Evolutionary conservation across 2,888 invertebrate species (phyloP).

Genomic region (Ophion costatus): DNA sequence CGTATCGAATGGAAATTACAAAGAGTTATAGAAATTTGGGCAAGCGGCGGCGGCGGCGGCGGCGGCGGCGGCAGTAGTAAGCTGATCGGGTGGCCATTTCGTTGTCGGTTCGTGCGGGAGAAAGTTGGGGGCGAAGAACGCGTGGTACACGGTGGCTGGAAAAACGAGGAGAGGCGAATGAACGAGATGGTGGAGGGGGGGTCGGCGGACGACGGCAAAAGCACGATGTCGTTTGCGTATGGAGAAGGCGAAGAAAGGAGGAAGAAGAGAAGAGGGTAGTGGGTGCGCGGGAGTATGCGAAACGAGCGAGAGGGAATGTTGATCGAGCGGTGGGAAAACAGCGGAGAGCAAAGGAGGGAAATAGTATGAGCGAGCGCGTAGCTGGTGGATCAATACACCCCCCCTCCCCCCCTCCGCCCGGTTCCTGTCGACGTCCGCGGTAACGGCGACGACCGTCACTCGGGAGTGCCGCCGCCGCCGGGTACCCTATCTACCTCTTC

Average conservation of each 20-base stretch:
- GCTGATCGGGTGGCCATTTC: too few relatives aligned
- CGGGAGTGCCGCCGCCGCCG: conserved; percentile 70
- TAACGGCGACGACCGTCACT: conserved; percentile 65
- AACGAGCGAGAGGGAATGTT: conserved; percentile 30
- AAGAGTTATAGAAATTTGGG: too few relatives aligned
- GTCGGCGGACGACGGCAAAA: conserved; percentile 57
- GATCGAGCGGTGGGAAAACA: conserved; percentile 40
- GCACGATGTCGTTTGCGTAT: background rate
- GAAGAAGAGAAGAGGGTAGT: background rate
- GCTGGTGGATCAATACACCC: conserved; percentile 82
- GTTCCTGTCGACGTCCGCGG: conserved; percentile 55
- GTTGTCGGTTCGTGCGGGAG: too few relatives aligned
- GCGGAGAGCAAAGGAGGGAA: conserved; percentile 36
- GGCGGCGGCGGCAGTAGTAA: too few relatives aligned
- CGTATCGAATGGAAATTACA: too few relatives aligned
- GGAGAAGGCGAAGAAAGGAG: conserved; percentile 26
- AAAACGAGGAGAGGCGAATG: too few relatives aligned
- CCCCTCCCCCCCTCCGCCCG: conserved; percentile 76
- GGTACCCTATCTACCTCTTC: too few relatives aligned
- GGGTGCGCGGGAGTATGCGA: conserved; percentile 6
- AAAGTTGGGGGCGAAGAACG: too few relatives aligned
- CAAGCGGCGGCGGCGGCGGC: too few relatives aligned
- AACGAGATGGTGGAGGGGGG: conserved; percentile 20
- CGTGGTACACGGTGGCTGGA: too few relatives aligned
- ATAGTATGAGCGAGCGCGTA: conserved; percentile 78